Evolutionary conservation across 2,888 invertebrate genomes (phyloP).

Genomic region (Elegia similella): DNA sequence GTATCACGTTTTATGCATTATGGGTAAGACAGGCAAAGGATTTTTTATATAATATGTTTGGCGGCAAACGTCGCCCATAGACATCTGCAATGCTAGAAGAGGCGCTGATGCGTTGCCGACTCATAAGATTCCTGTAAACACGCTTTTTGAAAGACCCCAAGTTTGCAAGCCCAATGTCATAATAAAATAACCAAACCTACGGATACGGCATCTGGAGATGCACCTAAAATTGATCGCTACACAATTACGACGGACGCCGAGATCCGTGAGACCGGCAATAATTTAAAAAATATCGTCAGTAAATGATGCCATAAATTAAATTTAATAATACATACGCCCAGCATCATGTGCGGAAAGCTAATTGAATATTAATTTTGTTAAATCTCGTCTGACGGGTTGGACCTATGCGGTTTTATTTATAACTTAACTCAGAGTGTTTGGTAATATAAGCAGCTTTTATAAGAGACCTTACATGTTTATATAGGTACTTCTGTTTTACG

Average conservation of each 20-base stretch:
- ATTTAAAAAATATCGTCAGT: conserved; percentile 75
- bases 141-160: no score
- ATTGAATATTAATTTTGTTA: conserved; percentile 81
- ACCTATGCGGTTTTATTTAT: conserved; percentile 51
- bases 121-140: no score
- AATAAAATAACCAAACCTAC: not conserved
- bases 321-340: conserved; percentile 79
- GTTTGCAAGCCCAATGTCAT: no score
- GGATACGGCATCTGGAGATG: conserved; percentile 24
- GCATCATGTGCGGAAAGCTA: conserved; percentile 81
- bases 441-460: conserved; percentile 42
- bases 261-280: conserved; percentile 59
- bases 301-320: conserved; percentile 80
- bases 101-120: no score
- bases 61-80: no score
- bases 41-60: no score
- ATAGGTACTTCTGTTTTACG: not conserved
- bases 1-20: no score
- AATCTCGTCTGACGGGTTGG: conserved; percentile 70
- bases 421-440: conserved; percentile 57
- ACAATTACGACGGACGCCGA: conserved; percentile 62
- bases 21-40: no score
- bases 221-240: conserved; percentile 52
- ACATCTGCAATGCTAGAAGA: no score
- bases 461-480: not conserved